phyloP scores from a whole-genome alignment of 2,113 vertebrate genomes.

The Gambusia affinis region DNA sequence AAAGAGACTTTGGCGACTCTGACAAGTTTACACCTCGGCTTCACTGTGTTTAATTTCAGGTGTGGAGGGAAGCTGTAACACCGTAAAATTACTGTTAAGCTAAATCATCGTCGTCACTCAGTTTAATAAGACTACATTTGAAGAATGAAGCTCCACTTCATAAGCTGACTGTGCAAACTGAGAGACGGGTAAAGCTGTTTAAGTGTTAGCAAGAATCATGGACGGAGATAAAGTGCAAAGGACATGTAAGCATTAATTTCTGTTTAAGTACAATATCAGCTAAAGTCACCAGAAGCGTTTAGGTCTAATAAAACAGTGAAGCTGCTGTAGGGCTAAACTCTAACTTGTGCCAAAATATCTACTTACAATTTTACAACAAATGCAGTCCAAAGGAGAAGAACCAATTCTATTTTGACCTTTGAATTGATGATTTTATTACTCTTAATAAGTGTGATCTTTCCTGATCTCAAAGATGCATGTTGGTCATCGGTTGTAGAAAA shows the following conservation, averaged over 20 bases:
- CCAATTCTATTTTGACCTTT: conserved; percentile 38
- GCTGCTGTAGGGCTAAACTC: conserved; percentile 15
- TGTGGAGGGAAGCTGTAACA: conserved; percentile 57
- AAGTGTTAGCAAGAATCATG: conserved; percentile 1
- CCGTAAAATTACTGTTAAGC: conserved; percentile 40
- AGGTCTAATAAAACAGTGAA: conserved; percentile 21
- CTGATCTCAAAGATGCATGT: conserved; percentile 49
- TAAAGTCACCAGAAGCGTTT: conserved; percentile 15
- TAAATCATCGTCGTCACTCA: conserved; percentile 56
- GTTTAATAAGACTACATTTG: conserved; percentile 52
- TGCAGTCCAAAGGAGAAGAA: conserved; percentile 3
- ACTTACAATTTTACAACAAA: background rate
- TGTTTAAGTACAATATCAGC: background rate
- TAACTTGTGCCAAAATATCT: conserved; percentile 72
- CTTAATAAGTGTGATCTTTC: conserved; percentile 42
- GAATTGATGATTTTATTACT: conserved; percentile 47
- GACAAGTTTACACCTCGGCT: conserved; percentile 63
- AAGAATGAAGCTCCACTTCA: conserved; percentile 62
- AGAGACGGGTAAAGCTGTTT: conserved; percentile 39
- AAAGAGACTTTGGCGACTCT: conserved; percentile 55
- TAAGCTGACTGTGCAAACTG: conserved; percentile 61
- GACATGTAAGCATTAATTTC: conserved; percentile 23
- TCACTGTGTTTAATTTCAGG: conserved; percentile 64
- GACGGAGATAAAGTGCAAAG: conserved; percentile 6
- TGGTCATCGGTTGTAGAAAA: conserved; percentile 30